Conservation (phyloP, 2,797 vertebrate genomes). For the Cheirogaleus major region DNA sequence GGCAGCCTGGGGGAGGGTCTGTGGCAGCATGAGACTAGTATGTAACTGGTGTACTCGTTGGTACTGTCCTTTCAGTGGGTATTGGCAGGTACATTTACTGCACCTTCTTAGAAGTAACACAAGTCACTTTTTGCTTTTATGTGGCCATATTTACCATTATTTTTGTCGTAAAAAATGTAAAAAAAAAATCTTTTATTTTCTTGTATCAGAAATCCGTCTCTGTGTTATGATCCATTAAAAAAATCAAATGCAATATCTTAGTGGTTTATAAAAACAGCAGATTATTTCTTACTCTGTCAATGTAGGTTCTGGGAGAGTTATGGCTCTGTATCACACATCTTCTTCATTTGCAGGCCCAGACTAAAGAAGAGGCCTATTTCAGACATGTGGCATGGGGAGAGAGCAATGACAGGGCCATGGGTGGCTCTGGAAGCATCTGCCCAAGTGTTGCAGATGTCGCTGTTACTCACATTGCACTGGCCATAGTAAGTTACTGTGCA, state of each 20-base stretch:
- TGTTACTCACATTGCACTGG: too few relatives aligned
- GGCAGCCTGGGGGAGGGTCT: not conserved
- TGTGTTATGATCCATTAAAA: not conserved
- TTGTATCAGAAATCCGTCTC: not conserved
- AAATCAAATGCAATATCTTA: not conserved
- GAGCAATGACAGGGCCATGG: not conserved
- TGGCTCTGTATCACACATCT: not conserved
- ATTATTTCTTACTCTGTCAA: not conserved
- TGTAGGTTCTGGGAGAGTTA: not conserved
- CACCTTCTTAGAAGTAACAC: not conserved
- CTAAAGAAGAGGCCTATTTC: not conserved
- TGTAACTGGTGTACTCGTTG: not conserved
- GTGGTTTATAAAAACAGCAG: not conserved
- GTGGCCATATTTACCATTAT: not conserved
- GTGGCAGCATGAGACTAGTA: not conserved
- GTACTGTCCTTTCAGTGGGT: not conserved
- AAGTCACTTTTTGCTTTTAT: not conserved
- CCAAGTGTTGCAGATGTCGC: too few relatives aligned
- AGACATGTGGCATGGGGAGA: not conserved
- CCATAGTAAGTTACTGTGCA: not conserved
- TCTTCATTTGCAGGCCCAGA: not conserved
- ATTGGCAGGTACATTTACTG: not conserved
- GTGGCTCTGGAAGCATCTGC: not conserved
- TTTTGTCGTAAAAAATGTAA: not conserved
- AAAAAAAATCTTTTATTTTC: not conserved